phyloP scores from a whole-genome alignment of 1,140 invertebrate species.

The Cyrtorhinus lividipennis region DNA sequence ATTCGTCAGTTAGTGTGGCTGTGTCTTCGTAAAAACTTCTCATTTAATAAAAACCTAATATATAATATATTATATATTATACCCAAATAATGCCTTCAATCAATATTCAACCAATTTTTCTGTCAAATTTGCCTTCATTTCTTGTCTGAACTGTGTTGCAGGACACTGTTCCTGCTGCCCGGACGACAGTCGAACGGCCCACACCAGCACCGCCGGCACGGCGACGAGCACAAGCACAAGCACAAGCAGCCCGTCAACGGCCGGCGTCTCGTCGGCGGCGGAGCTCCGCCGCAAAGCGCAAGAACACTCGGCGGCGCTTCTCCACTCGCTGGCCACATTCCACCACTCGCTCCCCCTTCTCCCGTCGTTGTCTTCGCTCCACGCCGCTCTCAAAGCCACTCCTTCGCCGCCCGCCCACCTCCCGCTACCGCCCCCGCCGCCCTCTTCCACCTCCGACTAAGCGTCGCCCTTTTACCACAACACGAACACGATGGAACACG shows the following conservation, averaged over 20 bases:
- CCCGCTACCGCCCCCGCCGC: slow-evolving; percentile 19
- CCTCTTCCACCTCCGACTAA: slow-evolving; percentile 13
- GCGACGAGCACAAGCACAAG: slow-evolving; percentile 4
- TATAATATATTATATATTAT: no score
- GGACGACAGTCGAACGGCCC: slow-evolving; percentile 39
- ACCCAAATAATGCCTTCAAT: no score
- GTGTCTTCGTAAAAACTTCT: no score
- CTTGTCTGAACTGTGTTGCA: no score
- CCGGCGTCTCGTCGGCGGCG: slow-evolving; percentile 64
- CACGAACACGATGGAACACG: no score
- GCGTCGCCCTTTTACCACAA: neutral
- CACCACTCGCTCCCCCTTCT: slow-evolving; percentile 28
- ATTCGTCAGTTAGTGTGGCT: no score
- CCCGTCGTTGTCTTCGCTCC: slow-evolving; percentile 26
- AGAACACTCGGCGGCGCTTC: slow-evolving; percentile 72
- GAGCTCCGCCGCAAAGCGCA: slow-evolving; percentile 76
- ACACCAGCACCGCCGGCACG: slow-evolving; percentile 21
- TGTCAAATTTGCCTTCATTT: no score
- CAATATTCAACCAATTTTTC: no score
- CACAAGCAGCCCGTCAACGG: neutral
- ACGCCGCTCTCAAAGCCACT: slow-evolving; percentile 25
- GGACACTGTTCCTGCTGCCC: slow-evolving; percentile 62
- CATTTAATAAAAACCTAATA: no score
- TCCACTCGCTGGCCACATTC: slow-evolving; percentile 47
- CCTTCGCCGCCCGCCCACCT: slow-evolving; percentile 21